phyloP scores from a whole-genome alignment of 2,888 invertebrate species.

The Proisotoma minuta region DNA sequence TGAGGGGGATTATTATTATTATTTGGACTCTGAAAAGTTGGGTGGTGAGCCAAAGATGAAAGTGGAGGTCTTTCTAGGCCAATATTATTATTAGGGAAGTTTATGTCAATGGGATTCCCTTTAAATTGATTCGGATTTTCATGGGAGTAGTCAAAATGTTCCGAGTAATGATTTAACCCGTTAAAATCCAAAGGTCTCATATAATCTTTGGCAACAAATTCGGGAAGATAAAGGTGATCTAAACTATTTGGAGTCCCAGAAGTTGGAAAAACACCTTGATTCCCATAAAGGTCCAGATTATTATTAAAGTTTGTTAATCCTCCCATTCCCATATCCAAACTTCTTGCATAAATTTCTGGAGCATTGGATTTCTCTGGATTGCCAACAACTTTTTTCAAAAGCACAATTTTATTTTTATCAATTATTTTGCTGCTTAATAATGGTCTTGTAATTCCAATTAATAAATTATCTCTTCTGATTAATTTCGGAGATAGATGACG shows the following conservation, averaged over 20 bases:
- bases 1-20: background rate
- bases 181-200: constrained; percentile 8
- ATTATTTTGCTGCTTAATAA: background rate
- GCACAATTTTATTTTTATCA: background rate
- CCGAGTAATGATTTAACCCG: background rate
- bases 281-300: constrained; percentile 15
- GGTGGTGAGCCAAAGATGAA: background rate
- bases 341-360: constrained; percentile 24
- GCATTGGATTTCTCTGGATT: background rate
- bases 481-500: background rate
- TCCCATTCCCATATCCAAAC: constrained; percentile 19
- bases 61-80: background rate
- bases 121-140: background rate
- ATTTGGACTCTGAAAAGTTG: background rate
- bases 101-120: background rate
- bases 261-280: background rate
- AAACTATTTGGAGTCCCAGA: constrained; percentile 11
- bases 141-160: background rate
- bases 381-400: background rate
- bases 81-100: background rate
- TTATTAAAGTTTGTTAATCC: constrained; percentile 19
- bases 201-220: constrained; percentile 1
- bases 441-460: background rate
- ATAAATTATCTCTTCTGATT: background rate
- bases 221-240: constrained; percentile 11